Evolutionary conservation across 2,888 invertebrate genomes (phyloP), one percentile per base, ranked within the genome.

Genomic region (Mythimna loreyi): DNA sequence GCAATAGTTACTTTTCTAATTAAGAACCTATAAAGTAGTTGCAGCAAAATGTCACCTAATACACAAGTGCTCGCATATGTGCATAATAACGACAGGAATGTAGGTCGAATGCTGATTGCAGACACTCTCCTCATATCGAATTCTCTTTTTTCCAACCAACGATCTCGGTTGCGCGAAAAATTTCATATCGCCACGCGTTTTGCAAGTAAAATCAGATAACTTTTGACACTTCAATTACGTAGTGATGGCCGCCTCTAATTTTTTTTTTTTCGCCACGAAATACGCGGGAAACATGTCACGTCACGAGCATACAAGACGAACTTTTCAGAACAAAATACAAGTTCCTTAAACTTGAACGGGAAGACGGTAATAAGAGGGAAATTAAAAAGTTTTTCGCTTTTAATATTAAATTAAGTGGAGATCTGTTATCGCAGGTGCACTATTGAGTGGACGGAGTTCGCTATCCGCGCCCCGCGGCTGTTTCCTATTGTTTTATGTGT

Each of bases 151-250:
- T 91, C 91, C 91, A 84, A 86, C 88, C 87, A 91, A 88, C 94
- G 92, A 93, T 93, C 89, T 91, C 92, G 91, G 88, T 85, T 86
- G 90, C 91, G 93, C 92, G 92, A 94, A 94, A 94, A 93, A 94
- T 95, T 95, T 94, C 94, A 94, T 94, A 94, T 92, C 91, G 92
- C 92, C 89, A 91, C 91, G 91, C 92, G 92, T 90, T 95, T 95
- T 95, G 96, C 95, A 95, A 96, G 96, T 95, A 93, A 95, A 95
- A 96, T 96, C 95, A 95, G 94, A 93, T 92, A 96, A 96, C 94
- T 96, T 96, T 95, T 96, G 96, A 95, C 96, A 95, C 94, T 94
- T 94, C 96, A 96, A 95, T 96, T 96, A 95, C 94, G 92, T 85
- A 91, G 92, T 93, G 94, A 95, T 93, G 93, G 93, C 90, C 90